Evolutionary conservation across 2,797 vertebrate genomes (phyloP).

Genomic region (Poecile montanus): DNA sequence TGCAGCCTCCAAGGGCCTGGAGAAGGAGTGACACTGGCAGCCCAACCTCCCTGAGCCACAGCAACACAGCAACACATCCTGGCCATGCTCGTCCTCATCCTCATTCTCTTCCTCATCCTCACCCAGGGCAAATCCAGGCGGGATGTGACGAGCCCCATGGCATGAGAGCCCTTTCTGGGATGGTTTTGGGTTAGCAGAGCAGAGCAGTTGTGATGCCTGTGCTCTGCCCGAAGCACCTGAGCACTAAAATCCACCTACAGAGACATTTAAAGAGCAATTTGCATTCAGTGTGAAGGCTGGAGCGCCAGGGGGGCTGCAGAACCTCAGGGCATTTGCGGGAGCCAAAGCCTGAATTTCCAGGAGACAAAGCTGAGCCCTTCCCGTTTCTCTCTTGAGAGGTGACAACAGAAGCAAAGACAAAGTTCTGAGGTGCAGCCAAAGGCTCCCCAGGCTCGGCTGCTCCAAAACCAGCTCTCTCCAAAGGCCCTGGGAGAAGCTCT

Average conservation of each 20-base stretch:
- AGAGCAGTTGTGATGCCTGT: accelerated
- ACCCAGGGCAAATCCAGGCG: accelerated
- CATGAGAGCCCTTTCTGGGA: not conserved
- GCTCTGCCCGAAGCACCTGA: accelerated
- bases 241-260: not conserved
- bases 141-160: accelerated
- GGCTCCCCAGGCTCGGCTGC: not conserved
- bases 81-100: not conserved
- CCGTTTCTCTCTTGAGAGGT: accelerated
- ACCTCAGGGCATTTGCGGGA: not conserved
- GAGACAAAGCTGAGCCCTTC: not conserved
- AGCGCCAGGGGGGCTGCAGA: not conserved
- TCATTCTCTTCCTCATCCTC: not conserved
- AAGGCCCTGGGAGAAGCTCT: not conserved
- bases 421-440: not conserved
- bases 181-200: not conserved
- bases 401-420: not conserved
- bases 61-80: not conserved
- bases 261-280: not conserved
- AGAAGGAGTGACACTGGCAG: not conserved
- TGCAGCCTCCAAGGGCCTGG: not conserved
- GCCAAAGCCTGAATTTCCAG: not conserved
- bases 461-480: not conserved
- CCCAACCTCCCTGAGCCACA: not conserved
- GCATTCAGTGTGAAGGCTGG: not conserved